Conservation (phyloP, 2,888 invertebrate species). For the Aphrophora alni region DNA sequence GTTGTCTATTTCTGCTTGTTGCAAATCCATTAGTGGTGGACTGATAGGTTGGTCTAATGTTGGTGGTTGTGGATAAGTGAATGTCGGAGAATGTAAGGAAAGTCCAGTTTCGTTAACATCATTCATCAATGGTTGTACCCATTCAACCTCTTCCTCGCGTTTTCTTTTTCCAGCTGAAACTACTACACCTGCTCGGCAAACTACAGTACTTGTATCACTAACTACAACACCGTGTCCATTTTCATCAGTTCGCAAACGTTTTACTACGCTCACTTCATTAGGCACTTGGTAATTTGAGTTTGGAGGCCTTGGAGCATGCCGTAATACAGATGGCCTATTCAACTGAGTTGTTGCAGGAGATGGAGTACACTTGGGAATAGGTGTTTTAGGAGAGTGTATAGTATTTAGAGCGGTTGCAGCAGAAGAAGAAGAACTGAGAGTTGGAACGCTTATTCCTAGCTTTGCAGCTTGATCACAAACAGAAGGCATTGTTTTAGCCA, state of each 20-base stretch:
- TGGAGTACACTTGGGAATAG: not conserved
- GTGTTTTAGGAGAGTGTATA: not conserved
- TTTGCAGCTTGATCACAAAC: slow-evolving; percentile 54
- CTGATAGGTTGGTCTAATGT: not conserved
- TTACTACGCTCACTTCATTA: slow-evolving; percentile 1
- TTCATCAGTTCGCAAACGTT: slow-evolving; percentile 7
- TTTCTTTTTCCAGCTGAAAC: slow-evolving; percentile 11
- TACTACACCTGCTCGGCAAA: not conserved
- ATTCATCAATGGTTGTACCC: not conserved
- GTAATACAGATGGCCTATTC: slow-evolving; percentile 43
- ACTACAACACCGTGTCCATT: not conserved
- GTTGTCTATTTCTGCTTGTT: not conserved
- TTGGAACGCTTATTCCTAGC: slow-evolving; percentile 44
- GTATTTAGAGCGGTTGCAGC: slow-evolving; percentile 19
- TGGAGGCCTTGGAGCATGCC: slow-evolving; percentile 44
- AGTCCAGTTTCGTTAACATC: not conserved
- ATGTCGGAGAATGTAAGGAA: not conserved
- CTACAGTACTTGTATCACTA: not conserved
- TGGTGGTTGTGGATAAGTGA: not conserved
- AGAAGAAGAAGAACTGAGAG: not conserved
- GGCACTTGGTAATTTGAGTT: slow-evolving; percentile 23
- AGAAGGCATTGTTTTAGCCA: slow-evolving; percentile 56
- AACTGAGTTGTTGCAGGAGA: slow-evolving; percentile 24
- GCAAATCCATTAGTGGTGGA: not conserved
- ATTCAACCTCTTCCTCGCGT: slow-evolving; percentile 1